Evolutionary conservation across 64 coral and sea anemone genomes (phyloP), one percentile per base, ranked within the genome.

Genomic region (Astreopora myriophthalma): DNA sequence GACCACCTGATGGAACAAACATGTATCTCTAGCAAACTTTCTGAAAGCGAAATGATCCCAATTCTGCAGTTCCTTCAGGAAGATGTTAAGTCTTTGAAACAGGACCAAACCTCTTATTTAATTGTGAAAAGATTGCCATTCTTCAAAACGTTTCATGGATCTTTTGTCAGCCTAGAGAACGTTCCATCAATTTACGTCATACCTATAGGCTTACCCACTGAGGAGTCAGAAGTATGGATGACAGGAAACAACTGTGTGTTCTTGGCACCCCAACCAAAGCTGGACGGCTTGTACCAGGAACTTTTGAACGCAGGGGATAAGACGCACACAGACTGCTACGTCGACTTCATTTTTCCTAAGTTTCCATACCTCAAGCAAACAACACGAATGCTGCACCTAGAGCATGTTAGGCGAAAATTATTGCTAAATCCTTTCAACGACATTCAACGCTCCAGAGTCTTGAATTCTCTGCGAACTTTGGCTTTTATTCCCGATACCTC

Each of bases 61-160:
- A 42, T 98, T n/a, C 42, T 98, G 28, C 76, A 92, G 70, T 98
- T 98, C 31, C 32, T 95, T 63, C 93, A 95, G 89, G 86, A 88
- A 34, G 93, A 85, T 22, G 33, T 48, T 1, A 29, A 51, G 0
- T 80, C 85, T 27, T 37, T 98, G 57, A 76, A 44, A 28, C 0
- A 55, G 7, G 39, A 74, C 16, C 6, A 49, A 7, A 58, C 34
- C 49, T 68, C 26, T 19, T 34, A n/a, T 22, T 66, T 60, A 29
- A 76, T 79, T 32, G 52, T 98, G n/a, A 94, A 85, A 20, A 65
- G 63, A 30, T 71, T 98, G 40, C 96, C 96, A 29, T 98, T 98
- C 40, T 98, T 92, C 55, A 81, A 73, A 79, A 89, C 92, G 14
- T 95, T 95, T 57, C 51, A 72, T 14, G 96, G 79, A 7, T 55